Evolutionary conservation across 2,113 vertebrate genomes (phyloP).

Genomic region (Rhinolophus sinicus): DNA sequence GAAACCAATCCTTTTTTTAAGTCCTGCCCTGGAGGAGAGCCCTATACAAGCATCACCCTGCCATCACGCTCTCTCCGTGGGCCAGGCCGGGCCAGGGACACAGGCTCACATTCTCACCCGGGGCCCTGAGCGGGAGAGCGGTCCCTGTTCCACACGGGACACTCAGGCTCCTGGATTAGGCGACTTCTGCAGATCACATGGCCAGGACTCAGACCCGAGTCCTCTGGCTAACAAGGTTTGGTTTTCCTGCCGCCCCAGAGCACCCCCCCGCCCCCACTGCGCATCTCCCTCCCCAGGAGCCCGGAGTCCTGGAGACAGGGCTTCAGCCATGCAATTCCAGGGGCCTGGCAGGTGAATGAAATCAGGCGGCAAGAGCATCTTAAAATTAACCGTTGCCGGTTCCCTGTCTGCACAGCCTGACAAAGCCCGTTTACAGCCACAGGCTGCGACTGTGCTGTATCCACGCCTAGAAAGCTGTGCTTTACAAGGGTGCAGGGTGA

Average conservation of each 20-base stretch:
- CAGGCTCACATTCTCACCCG: neutral
- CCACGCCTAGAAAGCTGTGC: neutral
- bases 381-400: neutral
- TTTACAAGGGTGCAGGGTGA: neutral
- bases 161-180: neutral
- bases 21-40: neutral
- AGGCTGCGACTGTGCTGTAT: neutral
- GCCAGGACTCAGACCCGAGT: neutral
- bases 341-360: neutral
- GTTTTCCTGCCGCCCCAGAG: neutral
- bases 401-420: neutral
- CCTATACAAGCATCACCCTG: neutral
- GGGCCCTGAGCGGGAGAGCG: rapidly evolving
- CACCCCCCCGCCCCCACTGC: too few species aligned
- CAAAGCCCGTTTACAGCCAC: neutral
- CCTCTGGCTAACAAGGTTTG: neutral
- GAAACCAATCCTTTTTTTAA: neutral
- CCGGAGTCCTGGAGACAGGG: neutral
- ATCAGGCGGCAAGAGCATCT: neutral
- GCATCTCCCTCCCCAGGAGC: neutral
- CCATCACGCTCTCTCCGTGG: rapidly evolving
- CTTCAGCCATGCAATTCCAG: neutral
- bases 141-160: neutral
- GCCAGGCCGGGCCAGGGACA: neutral
- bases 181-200: neutral